Percentiles rank a stretch among this genome's conserved stretches.
Conservation (phyloP, 2,113 vertebrate genomes). For the Sander lucioperca region DNA sequence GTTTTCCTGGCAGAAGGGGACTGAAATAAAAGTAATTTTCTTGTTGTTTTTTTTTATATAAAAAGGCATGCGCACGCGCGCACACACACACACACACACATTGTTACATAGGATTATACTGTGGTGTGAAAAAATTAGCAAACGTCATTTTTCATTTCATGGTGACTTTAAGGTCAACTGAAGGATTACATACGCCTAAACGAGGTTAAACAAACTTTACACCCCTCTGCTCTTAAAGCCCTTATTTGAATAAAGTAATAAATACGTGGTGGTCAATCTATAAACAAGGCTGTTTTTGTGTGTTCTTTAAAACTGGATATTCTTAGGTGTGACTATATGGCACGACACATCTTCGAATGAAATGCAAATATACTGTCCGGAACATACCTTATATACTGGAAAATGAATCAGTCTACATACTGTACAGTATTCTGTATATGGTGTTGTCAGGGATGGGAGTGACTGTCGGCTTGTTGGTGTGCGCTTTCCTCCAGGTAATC, state of each 20-base stretch:
- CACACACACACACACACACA: too few species aligned
- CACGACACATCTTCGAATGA: conserved; percentile 8
- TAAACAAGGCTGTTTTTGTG: not conserved
- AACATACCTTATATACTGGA: not conserved
- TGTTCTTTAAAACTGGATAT: too few species aligned
- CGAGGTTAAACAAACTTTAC: conserved; percentile 24
- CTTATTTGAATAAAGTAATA: conserved; percentile 51
- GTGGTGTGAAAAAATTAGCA: conserved; percentile 33
- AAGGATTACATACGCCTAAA: conserved; percentile 46
- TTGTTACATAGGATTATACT: conserved; percentile 26
- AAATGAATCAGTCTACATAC: not conserved
- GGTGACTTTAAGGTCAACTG: conserved; percentile 63
- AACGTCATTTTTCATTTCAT: conserved; percentile 63
- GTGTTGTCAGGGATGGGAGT: conserved; percentile 16
- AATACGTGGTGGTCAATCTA: conserved; percentile 12
- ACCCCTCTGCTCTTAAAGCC: conserved; percentile 19
- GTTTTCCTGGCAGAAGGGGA: not conserved
- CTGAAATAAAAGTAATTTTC: not conserved
- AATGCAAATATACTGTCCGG: not conserved
- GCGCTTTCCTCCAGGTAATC: conserved; percentile 55
- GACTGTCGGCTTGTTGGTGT: conserved; percentile 15
- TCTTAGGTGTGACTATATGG: not conserved
- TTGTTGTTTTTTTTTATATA: not conserved
- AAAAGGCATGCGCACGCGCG: too few species aligned
- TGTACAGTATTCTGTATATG: not conserved